Evolutionary conservation across 2,113 vertebrate species (phyloP), one percentile per base, ranked within the genome.

Genomic region (Sylvia atricapilla): DNA sequence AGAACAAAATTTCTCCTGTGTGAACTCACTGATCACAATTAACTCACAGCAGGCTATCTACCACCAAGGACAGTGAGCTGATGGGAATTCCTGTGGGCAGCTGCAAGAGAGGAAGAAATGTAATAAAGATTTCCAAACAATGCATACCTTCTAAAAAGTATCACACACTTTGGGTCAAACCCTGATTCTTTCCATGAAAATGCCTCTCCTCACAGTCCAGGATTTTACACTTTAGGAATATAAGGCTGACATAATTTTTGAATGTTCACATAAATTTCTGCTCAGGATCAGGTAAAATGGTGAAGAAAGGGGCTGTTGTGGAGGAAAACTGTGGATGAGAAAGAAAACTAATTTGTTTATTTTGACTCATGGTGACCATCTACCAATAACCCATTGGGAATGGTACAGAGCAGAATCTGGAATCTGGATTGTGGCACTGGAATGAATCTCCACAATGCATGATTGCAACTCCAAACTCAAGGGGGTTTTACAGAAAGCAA

Each of bases 401-500:
- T 39, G 24, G 28, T 43, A 50, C 15, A 33, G 37, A n/a, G 46
- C 11, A 73, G 39, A 92, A 37, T 11, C 11, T 6, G 17, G 2
- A 1, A 13, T 84, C 74, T 43, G 9, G 17, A 23, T 4, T 50
- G 37, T 77, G 28, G 16, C 2, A 1, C 23, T 56, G 46, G 46
- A 66, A 56, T 13, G 8, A 56, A 24, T 31, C 59, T 37, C 49
- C 24, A 78, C 5, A 63, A 55, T 14, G 25, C 11, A 6, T 6
- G 7, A 55, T 64, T 2, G 4, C 1, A 28, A 15, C 22, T 67
- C 68, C 14, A 63, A 28, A 85, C 33, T 41, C 15, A 21, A 2
- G 2, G 11, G 8, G 0, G 0, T 44, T 44, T 62, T 19, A 28
- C 39, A 53, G 4, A 37, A 77, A n/a, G 1, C 8, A 41, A 6